Evolutionary conservation across 2,888 invertebrate species (phyloP).

Genomic region (Tenthredo amoena): DNA sequence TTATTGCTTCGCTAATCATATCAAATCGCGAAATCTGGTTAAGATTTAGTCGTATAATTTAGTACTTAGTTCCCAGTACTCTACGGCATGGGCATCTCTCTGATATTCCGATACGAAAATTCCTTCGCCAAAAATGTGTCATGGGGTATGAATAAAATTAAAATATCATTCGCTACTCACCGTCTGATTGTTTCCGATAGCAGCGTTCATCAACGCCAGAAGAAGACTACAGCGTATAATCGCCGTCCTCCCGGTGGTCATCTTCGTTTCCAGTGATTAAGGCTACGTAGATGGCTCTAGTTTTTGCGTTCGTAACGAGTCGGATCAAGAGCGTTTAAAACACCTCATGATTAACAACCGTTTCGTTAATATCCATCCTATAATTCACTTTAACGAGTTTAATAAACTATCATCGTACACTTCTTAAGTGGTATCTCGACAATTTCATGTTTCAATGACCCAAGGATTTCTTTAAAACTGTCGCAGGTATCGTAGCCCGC

Average conservation of each 20-base stretch:
- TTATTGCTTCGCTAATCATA: constrained; percentile 14
- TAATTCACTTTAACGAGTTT: constrained; percentile 20
- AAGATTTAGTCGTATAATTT: background rate
- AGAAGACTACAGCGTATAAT: constrained; percentile 45
- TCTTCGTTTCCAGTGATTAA: constrained; percentile 22
- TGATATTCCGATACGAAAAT: background rate
- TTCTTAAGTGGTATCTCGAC: background rate
- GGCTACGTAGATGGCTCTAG: background rate
- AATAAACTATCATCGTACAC: constrained; percentile 38
- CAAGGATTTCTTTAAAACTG: background rate
- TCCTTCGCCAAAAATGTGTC: background rate
- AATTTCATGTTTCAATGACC: background rate
- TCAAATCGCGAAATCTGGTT: background rate
- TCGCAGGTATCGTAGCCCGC: background rate
- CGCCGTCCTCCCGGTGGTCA: constrained; percentile 42
- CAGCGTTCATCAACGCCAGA: constrained; percentile 38
- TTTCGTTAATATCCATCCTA: constrained; percentile 23
- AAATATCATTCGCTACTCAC: constrained; percentile 9
- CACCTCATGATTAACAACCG: constrained; percentile 33
- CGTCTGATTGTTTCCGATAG: constrained; percentile 30
- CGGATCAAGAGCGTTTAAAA: constrained; percentile 18
- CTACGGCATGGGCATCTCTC: background rate
- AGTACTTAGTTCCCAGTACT: background rate
- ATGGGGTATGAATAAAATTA: background rate
- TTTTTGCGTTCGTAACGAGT: constrained; percentile 9